Evolutionary conservation across 2,113 vertebrate genomes (phyloP).

Genomic region (Melanerpes aurifrons): DNA sequence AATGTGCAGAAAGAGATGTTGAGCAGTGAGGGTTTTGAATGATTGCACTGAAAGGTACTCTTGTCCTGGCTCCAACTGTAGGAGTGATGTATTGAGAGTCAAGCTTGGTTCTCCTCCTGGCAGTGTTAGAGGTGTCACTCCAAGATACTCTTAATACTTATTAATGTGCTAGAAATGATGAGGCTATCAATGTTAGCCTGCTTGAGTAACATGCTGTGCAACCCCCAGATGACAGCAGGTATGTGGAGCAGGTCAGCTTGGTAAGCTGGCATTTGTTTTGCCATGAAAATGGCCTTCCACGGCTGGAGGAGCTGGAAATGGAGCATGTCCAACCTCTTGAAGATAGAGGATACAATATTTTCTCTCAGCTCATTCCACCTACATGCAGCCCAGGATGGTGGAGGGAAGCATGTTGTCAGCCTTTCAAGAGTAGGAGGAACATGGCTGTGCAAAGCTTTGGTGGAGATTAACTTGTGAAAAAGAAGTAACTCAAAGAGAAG

Average conservation of each 20-base stretch:
- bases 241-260: background rate
- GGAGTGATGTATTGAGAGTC: background rate
- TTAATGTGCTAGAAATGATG: background rate
- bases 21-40: background rate
- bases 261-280: background rate
- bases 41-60: background rate
- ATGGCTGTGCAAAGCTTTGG: background rate
- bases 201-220: background rate
- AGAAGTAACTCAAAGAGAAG: background rate
- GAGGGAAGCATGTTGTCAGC: constrained; percentile 18
- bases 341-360: background rate
- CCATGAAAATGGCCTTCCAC: background rate
- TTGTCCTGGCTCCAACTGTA: background rate
- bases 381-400: background rate
- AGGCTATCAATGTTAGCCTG: background rate
- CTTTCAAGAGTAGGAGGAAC: constrained; percentile 27
- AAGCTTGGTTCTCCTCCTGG: background rate
- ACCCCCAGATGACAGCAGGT: background rate
- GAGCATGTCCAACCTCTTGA: background rate
- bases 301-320: background rate
- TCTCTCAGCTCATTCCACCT: constrained; percentile 39
- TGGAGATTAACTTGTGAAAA: background rate
- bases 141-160: background rate
- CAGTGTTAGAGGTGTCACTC: background rate
- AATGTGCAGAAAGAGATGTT: background rate